phyloP scores from a whole-genome alignment of 2,888 invertebrate genomes.

The Alcis repandata region DNA sequence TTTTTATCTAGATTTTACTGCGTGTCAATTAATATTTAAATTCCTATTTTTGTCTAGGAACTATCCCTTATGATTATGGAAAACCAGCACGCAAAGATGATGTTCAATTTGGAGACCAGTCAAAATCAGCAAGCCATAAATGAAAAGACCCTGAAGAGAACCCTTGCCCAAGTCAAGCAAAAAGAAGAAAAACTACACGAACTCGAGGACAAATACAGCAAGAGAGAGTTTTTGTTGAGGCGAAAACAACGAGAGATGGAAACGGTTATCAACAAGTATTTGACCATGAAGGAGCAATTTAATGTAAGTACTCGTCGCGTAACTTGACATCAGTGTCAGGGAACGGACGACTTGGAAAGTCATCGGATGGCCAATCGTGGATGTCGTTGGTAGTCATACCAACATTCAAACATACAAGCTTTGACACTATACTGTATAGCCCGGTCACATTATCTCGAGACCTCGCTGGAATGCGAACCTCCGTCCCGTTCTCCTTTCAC shows the following conservation, averaged over 20 bases:
- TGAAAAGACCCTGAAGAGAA: conserved; percentile 66
- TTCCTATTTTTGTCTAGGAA: conserved; percentile 75
- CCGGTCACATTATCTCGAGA: too few species aligned
- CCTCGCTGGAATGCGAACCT: too few species aligned
- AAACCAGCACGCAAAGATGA: conserved; percentile 85
- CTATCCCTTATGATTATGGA: conserved; percentile 83
- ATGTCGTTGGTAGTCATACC: too few species aligned
- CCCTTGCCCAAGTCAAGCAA: conserved; percentile 59
- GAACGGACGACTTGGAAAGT: neutral
- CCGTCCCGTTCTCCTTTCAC: too few species aligned
- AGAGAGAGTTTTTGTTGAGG: conserved; percentile 62
- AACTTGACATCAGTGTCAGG: neutral
- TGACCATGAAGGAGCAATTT: conserved; percentile 69
- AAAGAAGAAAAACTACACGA: conserved; percentile 70
- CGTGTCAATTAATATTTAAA: too few species aligned
- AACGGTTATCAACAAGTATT: conserved; percentile 69
- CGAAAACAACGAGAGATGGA: conserved; percentile 78
- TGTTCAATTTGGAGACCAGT: conserved; percentile 87
- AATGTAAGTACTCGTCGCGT: too few species aligned
- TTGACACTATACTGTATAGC: too few species aligned
- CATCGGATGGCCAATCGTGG: too few species aligned
- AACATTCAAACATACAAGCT: too few species aligned
- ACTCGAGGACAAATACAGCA: conserved; percentile 69
- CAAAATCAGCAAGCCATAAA: conserved; percentile 73
- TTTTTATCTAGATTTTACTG: too few species aligned